phyloP scores from a whole-genome alignment of 2,888 invertebrate genomes.

The Apeira syringaria region DNA sequence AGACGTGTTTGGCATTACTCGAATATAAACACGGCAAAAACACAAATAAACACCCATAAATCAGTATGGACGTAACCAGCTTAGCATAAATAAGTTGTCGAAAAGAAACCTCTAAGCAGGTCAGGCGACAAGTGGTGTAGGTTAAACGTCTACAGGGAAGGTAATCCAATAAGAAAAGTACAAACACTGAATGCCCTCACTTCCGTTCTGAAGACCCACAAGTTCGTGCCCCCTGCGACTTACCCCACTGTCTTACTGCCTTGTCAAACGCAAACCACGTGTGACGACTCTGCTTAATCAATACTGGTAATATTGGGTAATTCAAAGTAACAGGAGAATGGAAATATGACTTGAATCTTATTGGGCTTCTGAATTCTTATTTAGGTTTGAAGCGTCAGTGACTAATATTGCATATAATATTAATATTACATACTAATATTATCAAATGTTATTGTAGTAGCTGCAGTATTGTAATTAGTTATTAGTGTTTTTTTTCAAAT shows the following conservation, averaged over 20 bases:
- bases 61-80: constrained; percentile 47
- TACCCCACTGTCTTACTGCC: constrained; percentile 79
- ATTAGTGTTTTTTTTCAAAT: too few relatives aligned
- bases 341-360: constrained; percentile 17
- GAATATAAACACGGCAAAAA: too few relatives aligned
- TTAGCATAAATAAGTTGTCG: constrained; percentile 53
- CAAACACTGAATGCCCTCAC: constrained; percentile 77
- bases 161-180: constrained; percentile 81
- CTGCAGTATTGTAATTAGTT: too few relatives aligned
- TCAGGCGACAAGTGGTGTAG: constrained; percentile 70
- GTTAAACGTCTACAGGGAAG: constrained; percentile 68
- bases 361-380: constrained; percentile 22
- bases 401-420: too few relatives aligned
- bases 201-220: constrained; percentile 78
- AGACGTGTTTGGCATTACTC: too few relatives aligned
- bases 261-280: constrained; percentile 41
- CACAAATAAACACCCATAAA: constrained; percentile 14
- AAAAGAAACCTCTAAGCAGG: constrained; percentile 78
- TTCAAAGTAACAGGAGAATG: constrained; percentile 12
- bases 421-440: too few relatives aligned
- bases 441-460: too few relatives aligned
- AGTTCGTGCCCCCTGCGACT: constrained; percentile 46
- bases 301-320: constrained; percentile 28
- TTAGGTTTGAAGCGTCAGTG: too few relatives aligned
- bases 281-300: constrained; percentile 33